phyloP scores from a whole-genome alignment of 1,140 invertebrate species.

The Rhizoglyphus robini region DNA sequence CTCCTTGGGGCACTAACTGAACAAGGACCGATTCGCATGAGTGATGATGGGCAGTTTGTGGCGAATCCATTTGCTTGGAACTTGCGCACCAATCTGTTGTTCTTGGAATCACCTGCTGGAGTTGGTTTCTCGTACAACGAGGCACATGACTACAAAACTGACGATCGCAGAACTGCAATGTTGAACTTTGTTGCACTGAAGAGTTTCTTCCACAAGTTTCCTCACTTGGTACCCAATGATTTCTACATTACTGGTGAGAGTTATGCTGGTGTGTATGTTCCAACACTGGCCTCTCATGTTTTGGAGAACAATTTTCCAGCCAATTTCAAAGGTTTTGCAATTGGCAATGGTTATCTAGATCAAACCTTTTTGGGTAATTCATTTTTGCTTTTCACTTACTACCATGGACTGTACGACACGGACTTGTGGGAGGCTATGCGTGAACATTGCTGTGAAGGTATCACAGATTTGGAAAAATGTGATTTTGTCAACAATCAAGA shows the following conservation, averaged over 20 bases:
- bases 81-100: slow-evolving; percentile 57
- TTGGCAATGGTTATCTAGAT: slow-evolving; percentile 41
- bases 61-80: slow-evolving; percentile 40
- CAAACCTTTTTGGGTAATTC: slow-evolving; percentile 36
- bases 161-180: slow-evolving; percentile 35
- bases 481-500: background rate
- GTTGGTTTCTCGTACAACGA: slow-evolving; percentile 44
- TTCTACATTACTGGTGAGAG: slow-evolving; percentile 39
- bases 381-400: slow-evolving; percentile 39
- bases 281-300: slow-evolving; percentile 39
- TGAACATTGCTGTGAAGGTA: slow-evolving; percentile 6
- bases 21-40: slow-evolving; percentile 39
- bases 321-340: slow-evolving; percentile 38
- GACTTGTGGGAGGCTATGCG: background rate
- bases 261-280: slow-evolving; percentile 38
- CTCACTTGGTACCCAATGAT: slow-evolving; percentile 34
- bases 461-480: background rate
- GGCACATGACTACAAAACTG: slow-evolving; percentile 37
- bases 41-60: slow-evolving; percentile 32
- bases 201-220: slow-evolving; percentile 40
- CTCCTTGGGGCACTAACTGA: slow-evolving; percentile 39
- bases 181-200: slow-evolving; percentile 38
- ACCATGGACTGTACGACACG: slow-evolving; percentile 38
- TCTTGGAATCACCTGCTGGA: slow-evolving; percentile 42
- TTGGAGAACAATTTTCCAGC: slow-evolving; percentile 28